Evolutionary conservation across 2,797 vertebrate genomes (phyloP).

Genomic region (Luscinia megarhynchos): DNA sequence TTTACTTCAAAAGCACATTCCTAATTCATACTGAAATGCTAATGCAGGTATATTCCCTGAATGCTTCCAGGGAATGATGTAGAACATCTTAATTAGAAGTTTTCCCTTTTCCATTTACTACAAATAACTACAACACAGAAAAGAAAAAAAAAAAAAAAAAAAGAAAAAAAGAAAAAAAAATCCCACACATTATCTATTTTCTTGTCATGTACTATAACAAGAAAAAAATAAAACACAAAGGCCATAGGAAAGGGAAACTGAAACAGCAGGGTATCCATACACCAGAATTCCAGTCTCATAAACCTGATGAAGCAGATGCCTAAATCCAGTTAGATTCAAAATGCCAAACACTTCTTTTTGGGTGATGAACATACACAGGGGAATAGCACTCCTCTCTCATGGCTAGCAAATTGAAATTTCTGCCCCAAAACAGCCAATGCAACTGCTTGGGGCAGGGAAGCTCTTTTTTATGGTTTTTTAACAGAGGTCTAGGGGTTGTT

Average conservation of each 20-base stretch:
- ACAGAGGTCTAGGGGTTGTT: neutral
- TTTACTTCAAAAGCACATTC: neutral
- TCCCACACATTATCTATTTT: neutral
- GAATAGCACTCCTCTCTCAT: neutral
- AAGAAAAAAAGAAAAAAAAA: no score
- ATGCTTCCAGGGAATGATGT: neutral
- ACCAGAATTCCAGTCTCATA: neutral
- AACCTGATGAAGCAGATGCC: neutral
- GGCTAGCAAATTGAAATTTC: neutral
- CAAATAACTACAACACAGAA: neutral
- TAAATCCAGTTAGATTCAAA: neutral
- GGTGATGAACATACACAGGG: neutral
- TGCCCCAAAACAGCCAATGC: neutral
- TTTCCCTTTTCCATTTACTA: neutral
- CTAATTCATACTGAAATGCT: neutral
- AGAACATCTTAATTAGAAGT: neutral
- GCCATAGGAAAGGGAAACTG: neutral
- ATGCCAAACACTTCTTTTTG: neutral
- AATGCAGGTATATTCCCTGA: neutral
- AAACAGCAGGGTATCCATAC: neutral
- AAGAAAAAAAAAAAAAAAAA: neutral
- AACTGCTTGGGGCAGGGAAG: rapidly evolving
- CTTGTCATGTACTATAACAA: neutral
- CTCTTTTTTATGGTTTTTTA: rapidly evolving
- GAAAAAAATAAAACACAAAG: neutral